Evolutionary conservation across 1,140 invertebrate species (phyloP).

Genomic region (Cotesia vestalis): DNA sequence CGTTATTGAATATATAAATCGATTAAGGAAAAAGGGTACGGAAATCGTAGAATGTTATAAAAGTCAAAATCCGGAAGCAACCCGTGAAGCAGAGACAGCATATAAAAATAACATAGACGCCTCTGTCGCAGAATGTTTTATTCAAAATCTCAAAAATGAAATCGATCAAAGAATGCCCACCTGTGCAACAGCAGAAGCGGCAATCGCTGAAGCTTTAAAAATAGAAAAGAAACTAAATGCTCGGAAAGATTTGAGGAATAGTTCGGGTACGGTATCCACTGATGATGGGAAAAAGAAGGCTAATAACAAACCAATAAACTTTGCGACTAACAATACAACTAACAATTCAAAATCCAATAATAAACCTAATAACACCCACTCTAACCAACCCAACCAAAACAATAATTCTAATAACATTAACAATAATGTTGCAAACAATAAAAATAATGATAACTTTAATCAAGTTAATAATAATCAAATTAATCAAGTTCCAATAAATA

Average conservation of each 20-base stretch:
- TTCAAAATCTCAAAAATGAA: slow-evolving; percentile 21
- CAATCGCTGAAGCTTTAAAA: slow-evolving; percentile 1
- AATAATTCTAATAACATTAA: not conserved
- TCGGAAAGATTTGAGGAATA: slow-evolving; percentile 3
- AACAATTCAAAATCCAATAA: not conserved
- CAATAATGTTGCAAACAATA: not conserved
- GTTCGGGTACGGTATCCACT: not conserved
- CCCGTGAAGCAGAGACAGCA: not conserved
- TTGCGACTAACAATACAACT: not conserved
- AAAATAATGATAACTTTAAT: not conserved
- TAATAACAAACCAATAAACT: slow-evolving; percentile 12
- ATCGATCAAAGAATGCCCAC: slow-evolving; percentile 31
- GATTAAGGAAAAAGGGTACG: slow-evolving; percentile 22
- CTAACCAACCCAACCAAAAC: not conserved
- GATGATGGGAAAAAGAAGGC: not conserved
- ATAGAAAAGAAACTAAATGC: slow-evolving; percentile 9
- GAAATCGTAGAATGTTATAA: slow-evolving; percentile 20
- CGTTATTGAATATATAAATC: not conserved
- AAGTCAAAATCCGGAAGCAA: not conserved
- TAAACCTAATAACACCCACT: not conserved
- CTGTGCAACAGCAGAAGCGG: not conserved
- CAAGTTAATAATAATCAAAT: not conserved
- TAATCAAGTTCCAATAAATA: not conserved
- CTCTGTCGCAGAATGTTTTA: slow-evolving; percentile 24
- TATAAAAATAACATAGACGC: not conserved